Evolutionary conservation across 2,888 invertebrate genomes (phyloP), one percentile per base, ranked within the genome.

Genomic region (Oxytorus armatus): DNA sequence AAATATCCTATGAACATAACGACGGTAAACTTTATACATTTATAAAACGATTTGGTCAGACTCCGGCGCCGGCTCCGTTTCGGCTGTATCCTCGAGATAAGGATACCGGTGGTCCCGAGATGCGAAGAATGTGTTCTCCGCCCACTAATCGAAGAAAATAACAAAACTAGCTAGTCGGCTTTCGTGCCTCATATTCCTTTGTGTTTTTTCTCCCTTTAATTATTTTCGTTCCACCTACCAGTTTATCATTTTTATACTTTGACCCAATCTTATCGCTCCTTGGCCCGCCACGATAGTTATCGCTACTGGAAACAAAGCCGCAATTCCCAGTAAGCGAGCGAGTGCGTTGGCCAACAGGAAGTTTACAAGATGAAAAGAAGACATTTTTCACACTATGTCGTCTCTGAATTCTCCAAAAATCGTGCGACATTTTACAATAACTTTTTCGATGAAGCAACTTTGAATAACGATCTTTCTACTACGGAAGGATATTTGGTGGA

Each of bases 241-340:
- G 36, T 70, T 59, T 66, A n/a, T n/a, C n/a, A n/a, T n/a, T 55
- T 55, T 53, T 49, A 39, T 66, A 63, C 69, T 66, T 53, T 66
- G 51, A 51, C 70, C 49, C 75, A n/a, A 61, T 51, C 70, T 75
- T 79, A 79, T 79, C 79, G 70, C 51, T 11, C 57, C 16, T 59
- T 36, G 39, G 66, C 23, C 42, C 39, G 61, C 66, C 66, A 55
- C 55, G 57, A 66, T 70, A 53, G n/a, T 79, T 79, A 79, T 79
- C 79, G 79, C 66, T n/a, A 14, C 79, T 76, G 75, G 79, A 76
- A 79, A 76, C 70, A 44, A 70, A 75, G 79, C 65, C 79, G 57
- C 57, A 76, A 51, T 63, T 75, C 65, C 59, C 70, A 75, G 66
- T 72, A 59, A 79, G 18, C 63, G 14, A 36, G 7, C n/a, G 7